These are phyloP conservation scores for Emydocephalus ijimae DNA, from an alignment of 2,113 vertebrate species.

Conservation along the genomic window DNA sequence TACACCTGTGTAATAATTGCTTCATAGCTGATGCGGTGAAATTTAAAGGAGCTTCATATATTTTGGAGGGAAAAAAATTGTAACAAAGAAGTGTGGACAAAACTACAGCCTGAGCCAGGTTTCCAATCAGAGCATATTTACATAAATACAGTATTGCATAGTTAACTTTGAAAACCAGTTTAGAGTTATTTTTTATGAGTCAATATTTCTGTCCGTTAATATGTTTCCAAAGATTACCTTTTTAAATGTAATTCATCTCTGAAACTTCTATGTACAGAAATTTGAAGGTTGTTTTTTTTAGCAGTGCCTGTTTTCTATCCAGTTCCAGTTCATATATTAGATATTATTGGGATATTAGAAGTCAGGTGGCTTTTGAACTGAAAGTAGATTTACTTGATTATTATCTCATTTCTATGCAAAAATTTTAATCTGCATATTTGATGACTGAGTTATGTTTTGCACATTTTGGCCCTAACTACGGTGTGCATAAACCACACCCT, in stretches of 20 bases:
- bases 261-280: neutral
- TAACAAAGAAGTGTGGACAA: neutral
- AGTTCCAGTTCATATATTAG: neutral
- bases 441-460: neutral
- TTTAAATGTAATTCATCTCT: neutral
- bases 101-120: neutral
- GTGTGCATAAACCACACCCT: slow-evolving; percentile 1
- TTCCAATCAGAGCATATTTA: neutral
- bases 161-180: neutral
- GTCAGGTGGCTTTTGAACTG: neutral
- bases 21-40: neutral
- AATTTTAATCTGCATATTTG: neutral
- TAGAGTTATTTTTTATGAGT: neutral
- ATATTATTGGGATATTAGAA: neutral
- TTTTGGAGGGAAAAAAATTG: neutral
- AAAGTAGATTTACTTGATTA: neutral
- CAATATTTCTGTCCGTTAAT: neutral
- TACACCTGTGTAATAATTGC: neutral
- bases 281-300: neutral
- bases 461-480: neutral
- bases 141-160: neutral
- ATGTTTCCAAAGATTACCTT: neutral
- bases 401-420: neutral
- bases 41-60: neutral
- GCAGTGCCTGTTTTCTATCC: neutral